Evolutionary conservation across 2,113 vertebrate species (phyloP).

Genomic region (Chamaetylas fuelleborni): DNA sequence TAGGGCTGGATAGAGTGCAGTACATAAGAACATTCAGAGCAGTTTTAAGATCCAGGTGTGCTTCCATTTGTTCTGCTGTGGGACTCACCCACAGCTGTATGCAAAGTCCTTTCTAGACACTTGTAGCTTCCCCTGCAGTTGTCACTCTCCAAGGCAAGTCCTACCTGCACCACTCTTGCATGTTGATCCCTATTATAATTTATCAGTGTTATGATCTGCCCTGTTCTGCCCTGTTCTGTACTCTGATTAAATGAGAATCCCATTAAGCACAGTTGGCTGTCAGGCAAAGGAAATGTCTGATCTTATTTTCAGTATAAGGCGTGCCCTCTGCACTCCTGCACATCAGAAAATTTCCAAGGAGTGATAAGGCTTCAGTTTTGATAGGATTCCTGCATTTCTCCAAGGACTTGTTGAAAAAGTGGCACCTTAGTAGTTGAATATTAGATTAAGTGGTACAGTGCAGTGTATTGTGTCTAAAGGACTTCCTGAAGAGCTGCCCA

Average conservation of each 20-base stretch:
- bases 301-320: conserved; percentile 24
- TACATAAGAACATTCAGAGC: neutral
- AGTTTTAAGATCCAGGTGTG: neutral
- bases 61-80: neutral
- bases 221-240: conserved; percentile 2
- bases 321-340: neutral
- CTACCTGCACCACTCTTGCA: neutral
- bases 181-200: conserved; percentile 30
- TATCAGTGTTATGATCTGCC: neutral
- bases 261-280: conserved; percentile 31
- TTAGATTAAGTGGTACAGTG: neutral
- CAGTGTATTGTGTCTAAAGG: neutral
- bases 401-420: neutral
- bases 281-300: conserved; percentile 40
- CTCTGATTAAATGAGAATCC: conserved; percentile 54
- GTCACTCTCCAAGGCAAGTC: neutral
- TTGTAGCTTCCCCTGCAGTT: neutral
- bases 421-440: neutral
- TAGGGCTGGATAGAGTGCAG: neutral
- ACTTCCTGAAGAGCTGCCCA: neutral
- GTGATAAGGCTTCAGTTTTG: conserved; percentile 8
- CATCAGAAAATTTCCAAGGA: neutral
- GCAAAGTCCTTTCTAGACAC: neutral
- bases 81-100: neutral
- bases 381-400: conserved; percentile 7